Conservation (phyloP, 2,113 vertebrate species). For the Tetrax tetrax region DNA sequence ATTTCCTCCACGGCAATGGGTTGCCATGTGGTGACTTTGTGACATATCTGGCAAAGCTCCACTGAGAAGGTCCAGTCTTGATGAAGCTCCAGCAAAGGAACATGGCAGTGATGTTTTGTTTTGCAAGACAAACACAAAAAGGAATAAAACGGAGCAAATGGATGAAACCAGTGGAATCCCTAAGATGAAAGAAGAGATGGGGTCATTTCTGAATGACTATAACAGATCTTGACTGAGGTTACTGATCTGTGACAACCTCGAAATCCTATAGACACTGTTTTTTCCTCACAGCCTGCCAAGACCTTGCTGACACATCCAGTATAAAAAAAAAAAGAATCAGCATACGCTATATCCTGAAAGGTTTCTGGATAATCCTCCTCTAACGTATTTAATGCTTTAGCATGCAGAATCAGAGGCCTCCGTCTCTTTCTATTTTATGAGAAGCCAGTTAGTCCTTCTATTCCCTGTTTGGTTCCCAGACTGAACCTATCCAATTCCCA, state of each 20-base stretch:
- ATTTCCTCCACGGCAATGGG: background rate
- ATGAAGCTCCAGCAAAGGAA: background rate
- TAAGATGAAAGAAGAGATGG: constrained; percentile 3
- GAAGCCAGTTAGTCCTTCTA: background rate
- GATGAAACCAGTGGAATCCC: background rate
- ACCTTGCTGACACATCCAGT: constrained; percentile 8
- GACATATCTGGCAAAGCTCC: background rate
- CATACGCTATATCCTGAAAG: background rate
- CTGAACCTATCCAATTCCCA: background rate
- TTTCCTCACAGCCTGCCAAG: constrained; percentile 37
- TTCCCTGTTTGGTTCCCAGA: background rate
- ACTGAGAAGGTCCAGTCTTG: background rate
- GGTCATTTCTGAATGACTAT: background rate
- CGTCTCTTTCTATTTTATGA: background rate
- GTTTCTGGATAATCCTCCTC: background rate
- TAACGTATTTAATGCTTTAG: background rate
- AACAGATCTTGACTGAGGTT: background rate
- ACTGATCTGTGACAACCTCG: constrained; percentile 18
- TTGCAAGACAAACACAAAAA: background rate
- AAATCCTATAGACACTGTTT: constrained; percentile 47
- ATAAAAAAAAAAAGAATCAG: background rate
- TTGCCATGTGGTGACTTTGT: background rate
- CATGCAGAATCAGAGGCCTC: background rate
- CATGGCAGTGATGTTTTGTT: background rate
- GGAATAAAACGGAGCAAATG: background rate